Evolutionary conservation across 2,888 invertebrate genomes (phyloP), one percentile per base, ranked within the genome.

Genomic region (Dryocosmus kuriphilus): DNA sequence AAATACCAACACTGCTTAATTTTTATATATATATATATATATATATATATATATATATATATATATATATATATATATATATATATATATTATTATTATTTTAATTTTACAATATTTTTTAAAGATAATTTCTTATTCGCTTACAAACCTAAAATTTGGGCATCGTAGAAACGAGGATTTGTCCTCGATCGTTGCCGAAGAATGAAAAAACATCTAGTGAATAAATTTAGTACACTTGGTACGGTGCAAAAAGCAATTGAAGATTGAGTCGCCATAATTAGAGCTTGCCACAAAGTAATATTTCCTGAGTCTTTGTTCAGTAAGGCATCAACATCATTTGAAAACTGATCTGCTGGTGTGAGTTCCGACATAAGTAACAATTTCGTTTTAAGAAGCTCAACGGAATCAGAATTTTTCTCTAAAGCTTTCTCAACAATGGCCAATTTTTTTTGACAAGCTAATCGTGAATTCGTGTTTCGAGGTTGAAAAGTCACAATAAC

Each of bases 201-300:
- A 62, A 92, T 89, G 27, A 91, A 89, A 63, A 93, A 90, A 82
- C 92, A 93, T 82, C 92, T 92, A 11, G 90, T 92, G 84, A 94
- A 95, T n/a, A 94, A 91, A 78, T 92, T 90, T 60, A 94, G 86
- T 1, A 95, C 94, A 82, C 92, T 92, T 1, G 94, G 93, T 0
- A 94, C 93, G 76, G 93, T 93, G 85, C 94, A 95, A 78, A 94
- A 93, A 0, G 94, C 94, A 93, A 95, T 94, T 0, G 95, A 94
- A 80, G 92, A 92, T 86, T 93, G 93, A 1, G 92, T 92, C 1
- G 92, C 90, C 88, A 92, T 93, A 32, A 94, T 92, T 76, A 92
- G 92, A 51, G 92, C 92, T 86, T 93, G 92, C 94, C 94, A 94
- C 74, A 93, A 87, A 67, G 86, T 73, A 55, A 89, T 81, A 81